phyloP scores from a whole-genome alignment of 2,888 invertebrate genomes.

The Piscicola geometra region DNA sequence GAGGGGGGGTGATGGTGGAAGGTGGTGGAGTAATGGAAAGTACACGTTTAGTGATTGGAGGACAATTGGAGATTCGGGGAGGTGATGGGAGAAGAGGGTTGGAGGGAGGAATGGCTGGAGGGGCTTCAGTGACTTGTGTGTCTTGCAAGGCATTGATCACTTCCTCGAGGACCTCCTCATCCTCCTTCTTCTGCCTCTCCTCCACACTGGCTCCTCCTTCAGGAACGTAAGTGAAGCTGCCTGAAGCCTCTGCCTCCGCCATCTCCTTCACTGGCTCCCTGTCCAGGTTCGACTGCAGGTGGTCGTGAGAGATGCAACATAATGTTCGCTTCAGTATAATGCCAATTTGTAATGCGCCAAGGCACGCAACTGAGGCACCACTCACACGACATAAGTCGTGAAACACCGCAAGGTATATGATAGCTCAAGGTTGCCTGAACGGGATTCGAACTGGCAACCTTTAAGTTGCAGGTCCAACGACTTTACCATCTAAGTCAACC shows the following conservation, averaged over 20 bases:
- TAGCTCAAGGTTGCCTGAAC: too few species aligned
- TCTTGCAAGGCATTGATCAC: background rate
- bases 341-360: background rate
- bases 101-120: background rate
- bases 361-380: background rate
- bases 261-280: constrained; percentile 70
- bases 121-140: too few species aligned
- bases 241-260: constrained; percentile 62
- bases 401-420: too few species aligned
- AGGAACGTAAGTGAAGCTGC: constrained; percentile 57
- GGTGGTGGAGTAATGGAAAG: constrained; percentile 46
- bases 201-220: constrained; percentile 8
- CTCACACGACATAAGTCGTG: background rate
- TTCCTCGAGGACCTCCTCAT: constrained; percentile 12
- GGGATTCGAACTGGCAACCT: too few species aligned
- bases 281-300: constrained; percentile 58
- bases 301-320: background rate
- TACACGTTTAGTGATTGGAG: constrained; percentile 43
- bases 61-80: background rate
- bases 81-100: constrained; percentile 20
- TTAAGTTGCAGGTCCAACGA: too few species aligned
- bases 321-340: too few species aligned
- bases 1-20: background rate
- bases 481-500: too few species aligned
- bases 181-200: constrained; percentile 1